These are phyloP conservation scores for Phaonia tiefii DNA, from an alignment of 2,888 invertebrate species.

Conservation along the genomic window DNA sequence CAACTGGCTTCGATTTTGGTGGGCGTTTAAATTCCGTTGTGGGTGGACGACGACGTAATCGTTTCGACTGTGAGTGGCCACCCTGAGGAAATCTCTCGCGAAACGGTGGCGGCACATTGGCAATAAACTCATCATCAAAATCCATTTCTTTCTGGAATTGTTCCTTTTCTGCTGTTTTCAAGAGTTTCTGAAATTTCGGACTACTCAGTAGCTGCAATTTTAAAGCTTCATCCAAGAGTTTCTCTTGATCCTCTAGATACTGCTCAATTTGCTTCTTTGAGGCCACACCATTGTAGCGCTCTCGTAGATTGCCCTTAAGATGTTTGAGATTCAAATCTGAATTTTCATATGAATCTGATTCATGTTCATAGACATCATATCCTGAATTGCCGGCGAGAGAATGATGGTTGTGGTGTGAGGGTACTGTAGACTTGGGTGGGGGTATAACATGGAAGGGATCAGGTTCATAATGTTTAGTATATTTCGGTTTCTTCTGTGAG, in stretches of 20 bases:
- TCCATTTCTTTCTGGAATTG: slow-evolving; percentile 72
- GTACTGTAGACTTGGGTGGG: slow-evolving; percentile 72
- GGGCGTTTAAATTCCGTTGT: slow-evolving; percentile 70
- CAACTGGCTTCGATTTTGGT: slow-evolving; percentile 68
- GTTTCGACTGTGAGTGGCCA: slow-evolving; percentile 53
- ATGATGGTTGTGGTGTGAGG: slow-evolving; percentile 29
- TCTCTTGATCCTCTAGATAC: slow-evolving; percentile 76
- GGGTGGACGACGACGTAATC: slow-evolving; percentile 73
- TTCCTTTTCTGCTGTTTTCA: slow-evolving; percentile 73
- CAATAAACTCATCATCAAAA: slow-evolving; percentile 70
- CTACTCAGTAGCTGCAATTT: slow-evolving; percentile 75
- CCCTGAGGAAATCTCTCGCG: slow-evolving; percentile 68
- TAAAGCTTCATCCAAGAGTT: slow-evolving; percentile 75
- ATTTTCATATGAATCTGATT: slow-evolving; percentile 74
- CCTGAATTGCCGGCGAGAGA: slow-evolving; percentile 59
- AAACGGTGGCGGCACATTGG: slow-evolving; percentile 69
- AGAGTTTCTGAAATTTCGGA: slow-evolving; percentile 75
- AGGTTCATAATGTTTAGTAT: slow-evolving; percentile 72
- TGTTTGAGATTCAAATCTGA: slow-evolving; percentile 55
- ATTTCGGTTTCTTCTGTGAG: slow-evolving; percentile 72
- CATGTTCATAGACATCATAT: slow-evolving; percentile 75
- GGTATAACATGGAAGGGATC: slow-evolving; percentile 76
- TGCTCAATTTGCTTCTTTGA: slow-evolving; percentile 77
- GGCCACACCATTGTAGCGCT: slow-evolving; percentile 75
- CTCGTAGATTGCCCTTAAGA: slow-evolving; percentile 69